A percentile compares a stretch with the other conserved stretches of the same genome.
These are phyloP conservation scores for Aporophyla nigra DNA, from an alignment of 2,888 invertebrate species.

Conservation along the genomic window DNA sequence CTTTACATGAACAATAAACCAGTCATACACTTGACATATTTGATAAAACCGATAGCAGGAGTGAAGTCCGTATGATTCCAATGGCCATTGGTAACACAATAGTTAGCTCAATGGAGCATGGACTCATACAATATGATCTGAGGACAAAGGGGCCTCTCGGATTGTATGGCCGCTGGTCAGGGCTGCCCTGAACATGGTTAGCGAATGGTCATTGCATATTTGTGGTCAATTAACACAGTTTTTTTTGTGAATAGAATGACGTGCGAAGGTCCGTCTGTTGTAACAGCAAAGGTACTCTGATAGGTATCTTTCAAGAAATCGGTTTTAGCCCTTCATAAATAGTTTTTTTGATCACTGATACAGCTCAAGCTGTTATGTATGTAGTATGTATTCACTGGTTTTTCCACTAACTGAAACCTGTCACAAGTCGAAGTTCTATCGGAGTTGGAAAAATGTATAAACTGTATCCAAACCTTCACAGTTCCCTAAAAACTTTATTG, in stretches of 20 bases:
- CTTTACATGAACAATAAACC: neutral
- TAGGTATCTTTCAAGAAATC: neutral
- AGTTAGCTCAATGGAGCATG: constrained; percentile 53
- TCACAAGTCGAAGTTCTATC: no score
- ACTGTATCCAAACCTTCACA: no score
- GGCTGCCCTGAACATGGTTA: constrained; percentile 23
- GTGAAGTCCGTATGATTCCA: constrained; percentile 25
- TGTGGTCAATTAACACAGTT: neutral
- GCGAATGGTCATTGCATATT: constrained; percentile 11
- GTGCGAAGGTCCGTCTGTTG: constrained; percentile 21
- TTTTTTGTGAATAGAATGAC: neutral
- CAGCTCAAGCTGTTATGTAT: no score
- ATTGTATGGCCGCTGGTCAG: constrained; percentile 33
- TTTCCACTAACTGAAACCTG: no score
- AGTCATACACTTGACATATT: neutral
- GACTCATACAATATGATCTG: constrained; percentile 63
- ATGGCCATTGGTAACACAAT: constrained; percentile 46
- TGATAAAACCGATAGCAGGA: constrained; percentile 1
- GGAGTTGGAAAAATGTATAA: no score
- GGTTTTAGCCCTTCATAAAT: neutral
- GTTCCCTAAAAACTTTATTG: no score
- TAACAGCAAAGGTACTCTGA: neutral
- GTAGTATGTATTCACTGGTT: no score
- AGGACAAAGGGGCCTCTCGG: constrained; percentile 51
- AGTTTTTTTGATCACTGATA: neutral